Conservation (phyloP, 2,888 invertebrate species). For the Melitaea athalia region DNA sequence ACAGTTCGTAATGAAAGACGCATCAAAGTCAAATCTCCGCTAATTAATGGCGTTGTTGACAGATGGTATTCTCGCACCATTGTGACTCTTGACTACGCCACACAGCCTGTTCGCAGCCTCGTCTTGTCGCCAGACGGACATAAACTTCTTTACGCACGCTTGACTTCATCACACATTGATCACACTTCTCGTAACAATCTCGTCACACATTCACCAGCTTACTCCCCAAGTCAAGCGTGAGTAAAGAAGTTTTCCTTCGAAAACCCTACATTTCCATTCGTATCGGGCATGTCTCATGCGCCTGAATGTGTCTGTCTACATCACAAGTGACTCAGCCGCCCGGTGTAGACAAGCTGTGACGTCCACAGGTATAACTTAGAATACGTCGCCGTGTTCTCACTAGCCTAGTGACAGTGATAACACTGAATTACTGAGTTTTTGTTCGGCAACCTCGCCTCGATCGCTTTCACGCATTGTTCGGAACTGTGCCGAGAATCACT, state of each 20-base stretch:
- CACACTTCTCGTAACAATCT: too few species aligned
- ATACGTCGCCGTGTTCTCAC: conserved; percentile 21
- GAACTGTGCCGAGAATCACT: conserved; percentile 26
- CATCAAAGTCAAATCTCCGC: not conserved
- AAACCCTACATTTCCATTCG: too few species aligned
- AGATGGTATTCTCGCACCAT: not conserved
- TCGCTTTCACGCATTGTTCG: conserved; percentile 40
- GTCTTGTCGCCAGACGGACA: too few species aligned
- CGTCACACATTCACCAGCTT: too few species aligned
- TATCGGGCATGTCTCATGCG: not conserved
- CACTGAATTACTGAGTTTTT: conserved; percentile 37
- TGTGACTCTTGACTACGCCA: not conserved
- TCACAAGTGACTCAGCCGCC: not conserved
- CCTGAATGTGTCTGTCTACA: too few species aligned
- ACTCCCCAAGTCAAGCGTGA: too few species aligned
- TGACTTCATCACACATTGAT: not conserved
- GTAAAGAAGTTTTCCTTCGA: too few species aligned
- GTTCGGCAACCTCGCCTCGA: not conserved
- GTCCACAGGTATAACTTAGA: too few species aligned
- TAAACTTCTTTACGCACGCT: not conserved
- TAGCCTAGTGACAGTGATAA: conserved; percentile 49
- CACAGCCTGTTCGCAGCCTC: not conserved
- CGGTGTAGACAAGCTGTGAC: conserved; percentile 4
- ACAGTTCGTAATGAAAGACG: not conserved
- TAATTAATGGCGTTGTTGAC: not conserved